Evolutionary conservation across 2,113 vertebrate species (phyloP).

Genomic region (Butorides virescens): DNA sequence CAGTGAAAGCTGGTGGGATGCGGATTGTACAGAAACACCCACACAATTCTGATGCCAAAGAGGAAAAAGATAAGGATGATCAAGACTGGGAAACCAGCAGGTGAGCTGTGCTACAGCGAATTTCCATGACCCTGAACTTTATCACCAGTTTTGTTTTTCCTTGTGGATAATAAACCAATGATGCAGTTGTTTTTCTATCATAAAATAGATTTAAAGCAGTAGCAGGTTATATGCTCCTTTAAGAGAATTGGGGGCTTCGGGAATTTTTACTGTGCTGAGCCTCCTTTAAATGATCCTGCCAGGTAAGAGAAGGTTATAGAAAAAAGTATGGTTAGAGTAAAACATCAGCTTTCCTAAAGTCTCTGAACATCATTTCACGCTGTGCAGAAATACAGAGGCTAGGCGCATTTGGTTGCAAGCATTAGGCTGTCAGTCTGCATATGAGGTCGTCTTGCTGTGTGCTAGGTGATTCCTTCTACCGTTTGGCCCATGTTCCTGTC

Average conservation of each 20-base stretch:
- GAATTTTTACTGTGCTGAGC: not conserved
- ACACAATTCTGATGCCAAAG: slow-evolving; percentile 78
- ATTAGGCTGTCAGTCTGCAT: not conserved
- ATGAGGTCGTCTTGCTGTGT: not conserved
- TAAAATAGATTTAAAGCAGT: not conserved
- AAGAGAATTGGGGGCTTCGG: not conserved
- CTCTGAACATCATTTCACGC: not conserved
- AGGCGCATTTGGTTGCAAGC: not conserved
- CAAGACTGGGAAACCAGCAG: slow-evolving; percentile 91
- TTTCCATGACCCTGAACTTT: not conserved
- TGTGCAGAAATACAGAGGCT: not conserved
- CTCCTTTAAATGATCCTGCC: not conserved
- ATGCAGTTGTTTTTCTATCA: not conserved
- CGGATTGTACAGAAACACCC: slow-evolving; percentile 96
- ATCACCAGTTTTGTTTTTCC: not conserved
- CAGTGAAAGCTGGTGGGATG: slow-evolving; percentile 97
- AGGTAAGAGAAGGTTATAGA: not conserved
- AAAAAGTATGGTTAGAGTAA: not conserved
- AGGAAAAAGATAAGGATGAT: slow-evolving; percentile 85
- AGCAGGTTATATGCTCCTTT: fast-evolving
- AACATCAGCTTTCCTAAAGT: not conserved
- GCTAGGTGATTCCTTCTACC: not conserved
- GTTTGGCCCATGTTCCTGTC: not conserved
- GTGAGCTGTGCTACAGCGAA: slow-evolving; percentile 62
- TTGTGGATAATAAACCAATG: not conserved